Evolutionary conservation across 2,888 invertebrate genomes (phyloP), one percentile per base, ranked within the genome.

Genomic region (Polydrusus tereticollis): DNA sequence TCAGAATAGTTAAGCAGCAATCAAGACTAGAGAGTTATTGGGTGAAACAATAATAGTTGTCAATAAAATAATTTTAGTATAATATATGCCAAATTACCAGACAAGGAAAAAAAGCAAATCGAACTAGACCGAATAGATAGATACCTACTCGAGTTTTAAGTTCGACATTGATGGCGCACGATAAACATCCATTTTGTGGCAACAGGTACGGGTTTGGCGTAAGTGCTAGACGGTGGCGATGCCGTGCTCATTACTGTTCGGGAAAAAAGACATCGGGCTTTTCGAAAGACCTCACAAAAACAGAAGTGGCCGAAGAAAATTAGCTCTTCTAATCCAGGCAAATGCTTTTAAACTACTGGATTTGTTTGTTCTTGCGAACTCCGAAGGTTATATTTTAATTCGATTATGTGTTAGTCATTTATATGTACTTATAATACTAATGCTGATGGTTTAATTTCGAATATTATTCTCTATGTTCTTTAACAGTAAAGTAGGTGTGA

Each of bases 181-280:
- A 83, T 83, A 83, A 83, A 83, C 82, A 82, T 82, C 80, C 82
- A 79, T 77, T n/a, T 77, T 79, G 77, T 75, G 76, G 77, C 83
- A 83, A 83, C 83, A 83, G 83, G 83, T 83, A 83, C 80, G 72
- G 79, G 77, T 75, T n/a, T 76, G 79, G 75, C 72, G 50, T 69
- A 52, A 59, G 50, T 70, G 64, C 50, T 36, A 64, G 70, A 52
- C 52, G 14, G 26, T 55, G 29, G 26, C 43, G 29, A 50, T 65
- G 63, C 59, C 77, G 77, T 78, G 77, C 78, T 81, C 81, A 81
- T 81, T 81, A 80, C 77, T 67, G 64, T 76, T 72, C 75, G 67
- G 76, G 74, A 79, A 80, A 81, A 81, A 81, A 78, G 77, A 78
- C 76, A 79, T 78, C 79, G 78, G 75, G 71, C 55, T 67, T 66